Conservation (phyloP, 2,797 vertebrate species). For the Galaxias olidus region DNA sequence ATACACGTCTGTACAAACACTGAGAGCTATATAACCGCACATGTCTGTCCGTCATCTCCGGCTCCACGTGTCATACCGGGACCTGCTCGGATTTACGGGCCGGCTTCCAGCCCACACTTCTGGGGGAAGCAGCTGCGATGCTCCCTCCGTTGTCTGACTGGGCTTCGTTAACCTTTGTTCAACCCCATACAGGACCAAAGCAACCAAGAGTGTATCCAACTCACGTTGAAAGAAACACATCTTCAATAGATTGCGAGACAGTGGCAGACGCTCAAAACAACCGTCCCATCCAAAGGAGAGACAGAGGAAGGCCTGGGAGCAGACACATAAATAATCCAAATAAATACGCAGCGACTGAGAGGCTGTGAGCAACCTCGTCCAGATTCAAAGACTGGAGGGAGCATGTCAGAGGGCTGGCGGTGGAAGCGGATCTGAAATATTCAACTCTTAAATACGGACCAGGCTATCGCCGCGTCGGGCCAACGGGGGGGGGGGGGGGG, state of each 20-base stretch:
- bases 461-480: conserved; percentile 52
- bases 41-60: conserved; percentile 26
- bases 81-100: conserved; percentile 16
- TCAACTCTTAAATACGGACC: conserved; percentile 62
- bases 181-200: no score
- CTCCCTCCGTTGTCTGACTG: conserved; percentile 21
- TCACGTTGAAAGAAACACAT: no score
- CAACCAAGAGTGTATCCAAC: no score
- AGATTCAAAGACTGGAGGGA: conserved; percentile 40
- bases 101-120: neutral
- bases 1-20: conserved; percentile 18
- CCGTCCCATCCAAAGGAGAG: no score
- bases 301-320: neutral
- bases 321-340: no score
- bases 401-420: conserved; percentile 48
- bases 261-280: no score
- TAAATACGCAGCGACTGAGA: conserved; percentile 1
- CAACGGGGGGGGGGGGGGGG: no score
- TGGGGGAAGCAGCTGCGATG: conserved; percentile 45
- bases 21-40: conserved; percentile 22
- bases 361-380: conserved; percentile 27
- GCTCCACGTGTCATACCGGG: conserved; percentile 12
- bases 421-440: conserved; percentile 51
- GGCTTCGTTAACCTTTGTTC: conserved; percentile 12
- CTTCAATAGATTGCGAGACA: no score